These are phyloP conservation scores for Tenebrio molitor DNA, from an alignment of 1,140 invertebrate species.

Conservation along the genomic window DNA sequence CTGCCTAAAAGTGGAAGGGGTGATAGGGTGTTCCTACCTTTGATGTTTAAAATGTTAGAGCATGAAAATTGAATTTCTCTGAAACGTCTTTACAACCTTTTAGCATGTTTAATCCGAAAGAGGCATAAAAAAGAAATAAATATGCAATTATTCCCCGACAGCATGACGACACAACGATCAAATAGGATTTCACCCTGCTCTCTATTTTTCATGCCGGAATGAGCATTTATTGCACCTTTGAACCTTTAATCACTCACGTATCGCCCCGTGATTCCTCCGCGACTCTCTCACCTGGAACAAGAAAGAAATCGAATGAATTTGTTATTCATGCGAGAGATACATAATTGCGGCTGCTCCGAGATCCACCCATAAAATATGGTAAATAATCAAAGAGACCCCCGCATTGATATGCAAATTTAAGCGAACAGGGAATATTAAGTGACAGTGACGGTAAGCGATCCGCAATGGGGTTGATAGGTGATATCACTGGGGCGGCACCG, in stretches of 20 bases:
- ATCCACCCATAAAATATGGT: constrained; percentile 7
- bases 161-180: neutral
- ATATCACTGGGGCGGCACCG: constrained; percentile 24
- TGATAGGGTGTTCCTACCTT: constrained; percentile 60
- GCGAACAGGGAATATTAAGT: constrained; percentile 25
- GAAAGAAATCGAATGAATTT: constrained; percentile 32
- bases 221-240: constrained; percentile 28
- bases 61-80: constrained; percentile 61
- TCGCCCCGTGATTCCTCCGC: neutral
- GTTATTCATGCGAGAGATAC: no score
- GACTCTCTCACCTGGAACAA: constrained; percentile 17
- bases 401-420: constrained; percentile 23
- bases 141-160: constrained; percentile 59
- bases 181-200: constrained; percentile 11
- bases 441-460: constrained; percentile 35
- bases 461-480: constrained; percentile 22
- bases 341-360: no score
- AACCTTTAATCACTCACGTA: neutral
- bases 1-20: constrained; percentile 45
- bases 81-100: constrained; percentile 61
- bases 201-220: constrained; percentile 6
- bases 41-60: constrained; percentile 61
- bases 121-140: constrained; percentile 60
- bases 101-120: constrained; percentile 61
- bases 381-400: constrained; percentile 28